phyloP scores from a whole-genome alignment of 1,140 invertebrate genomes.

The Apis laboriosa region DNA sequence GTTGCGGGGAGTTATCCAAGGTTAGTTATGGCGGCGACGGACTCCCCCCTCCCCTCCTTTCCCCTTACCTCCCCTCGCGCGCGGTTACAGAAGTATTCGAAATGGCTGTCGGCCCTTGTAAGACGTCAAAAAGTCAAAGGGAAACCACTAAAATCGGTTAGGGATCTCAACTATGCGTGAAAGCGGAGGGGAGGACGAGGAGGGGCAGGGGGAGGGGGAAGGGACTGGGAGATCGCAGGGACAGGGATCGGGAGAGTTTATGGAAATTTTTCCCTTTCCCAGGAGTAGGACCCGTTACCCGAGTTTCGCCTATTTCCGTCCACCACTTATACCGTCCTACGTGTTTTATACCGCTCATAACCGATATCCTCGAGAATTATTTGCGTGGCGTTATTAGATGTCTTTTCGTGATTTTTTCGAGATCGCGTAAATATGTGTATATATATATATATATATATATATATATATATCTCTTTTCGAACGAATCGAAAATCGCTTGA shows the following conservation, averaged over 20 bases:
- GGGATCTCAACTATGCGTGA: conserved; percentile 80
- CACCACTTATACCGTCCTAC: conserved; percentile 39
- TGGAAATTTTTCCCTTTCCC: conserved; percentile 68
- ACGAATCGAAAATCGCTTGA: no score
- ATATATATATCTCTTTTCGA: no score
- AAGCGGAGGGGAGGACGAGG: conserved; percentile 51
- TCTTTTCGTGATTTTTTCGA: conserved; percentile 29
- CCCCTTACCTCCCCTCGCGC: conserved; percentile 46
- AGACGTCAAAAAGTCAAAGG: conserved; percentile 81
- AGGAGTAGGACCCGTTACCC: conserved; percentile 53
- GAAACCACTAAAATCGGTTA: conserved; percentile 82
- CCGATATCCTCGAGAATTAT: conserved; percentile 47
- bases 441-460: no score
- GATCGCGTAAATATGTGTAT: background rate
- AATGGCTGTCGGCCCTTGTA: conserved; percentile 79
- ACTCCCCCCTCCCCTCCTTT: background rate
- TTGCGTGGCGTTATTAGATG: background rate
- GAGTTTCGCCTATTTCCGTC: conserved; percentile 61
- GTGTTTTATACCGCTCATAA: conserved; percentile 21
- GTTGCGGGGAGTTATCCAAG: conserved; percentile 69
- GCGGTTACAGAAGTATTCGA: conserved; percentile 80
- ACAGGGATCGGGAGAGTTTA: conserved; percentile 65
- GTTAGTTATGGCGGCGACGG: conserved; percentile 79
- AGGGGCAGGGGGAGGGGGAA: conserved; percentile 47
- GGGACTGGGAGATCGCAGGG: conserved; percentile 47